phyloP scores from a whole-genome alignment of 2,113 vertebrate genomes.

The Bos javanicus region DNA sequence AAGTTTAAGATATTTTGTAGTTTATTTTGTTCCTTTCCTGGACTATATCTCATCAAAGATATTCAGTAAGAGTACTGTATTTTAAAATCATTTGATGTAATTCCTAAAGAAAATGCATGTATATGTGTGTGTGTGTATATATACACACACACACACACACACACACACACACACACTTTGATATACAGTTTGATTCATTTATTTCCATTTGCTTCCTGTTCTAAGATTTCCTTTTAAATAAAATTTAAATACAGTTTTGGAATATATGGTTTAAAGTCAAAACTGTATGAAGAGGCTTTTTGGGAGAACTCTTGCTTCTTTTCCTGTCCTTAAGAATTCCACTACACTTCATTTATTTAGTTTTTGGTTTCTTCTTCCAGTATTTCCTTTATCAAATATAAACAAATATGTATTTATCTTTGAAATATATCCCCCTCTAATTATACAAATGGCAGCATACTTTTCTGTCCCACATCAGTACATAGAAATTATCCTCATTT shows the following conservation, averaged over 20 bases:
- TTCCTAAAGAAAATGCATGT: background rate
- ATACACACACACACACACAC: accelerated
- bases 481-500: background rate
- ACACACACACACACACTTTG: background rate
- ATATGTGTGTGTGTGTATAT: accelerated
- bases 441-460: background rate
- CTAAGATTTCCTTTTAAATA: background rate
- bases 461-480: background rate
- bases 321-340: background rate
- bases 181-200: background rate
- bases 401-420: background rate
- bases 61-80: background rate
- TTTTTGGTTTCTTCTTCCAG: background rate
- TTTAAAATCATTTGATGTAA: background rate
- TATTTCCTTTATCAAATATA: background rate
- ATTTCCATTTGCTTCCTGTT: background rate
- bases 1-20: background rate
- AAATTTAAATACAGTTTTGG: background rate
- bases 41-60: background rate
- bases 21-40: background rate
- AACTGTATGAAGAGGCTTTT: background rate
- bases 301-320: background rate
- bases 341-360: background rate
- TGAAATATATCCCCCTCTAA: background rate
- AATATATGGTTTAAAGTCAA: background rate